These are phyloP conservation scores for Acanthis flammea DNA, from an alignment of 2,797 vertebrate genomes.

Conservation along the genomic window DNA sequence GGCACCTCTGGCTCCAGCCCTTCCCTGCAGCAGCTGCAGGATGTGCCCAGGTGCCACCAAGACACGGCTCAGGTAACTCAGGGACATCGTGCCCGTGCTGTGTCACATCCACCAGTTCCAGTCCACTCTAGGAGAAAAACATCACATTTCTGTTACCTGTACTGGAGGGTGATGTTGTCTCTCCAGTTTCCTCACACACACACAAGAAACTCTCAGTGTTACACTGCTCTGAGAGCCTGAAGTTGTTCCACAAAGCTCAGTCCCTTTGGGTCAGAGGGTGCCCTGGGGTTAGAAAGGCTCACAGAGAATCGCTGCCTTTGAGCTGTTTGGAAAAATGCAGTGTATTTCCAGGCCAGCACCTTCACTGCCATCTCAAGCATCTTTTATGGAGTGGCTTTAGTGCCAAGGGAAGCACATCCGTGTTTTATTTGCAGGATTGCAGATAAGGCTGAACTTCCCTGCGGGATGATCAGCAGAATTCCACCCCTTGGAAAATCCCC, in stretches of 20 bases:
- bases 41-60: background rate
- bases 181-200: background rate
- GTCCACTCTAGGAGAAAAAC: background rate
- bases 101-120: background rate
- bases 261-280: background rate
- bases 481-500: background rate
- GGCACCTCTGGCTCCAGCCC: background rate
- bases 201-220: rapidly evolving
- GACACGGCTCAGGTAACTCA: rapidly evolving
- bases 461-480: background rate
- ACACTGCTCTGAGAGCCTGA: background rate
- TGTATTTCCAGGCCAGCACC: background rate
- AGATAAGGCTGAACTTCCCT: background rate
- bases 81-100: rapidly evolving
- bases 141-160: background rate
- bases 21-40: background rate
- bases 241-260: background rate
- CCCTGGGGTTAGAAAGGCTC: background rate
- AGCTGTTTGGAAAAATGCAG: background rate
- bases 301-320: background rate
- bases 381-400: background rate
- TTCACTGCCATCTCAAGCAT: background rate
- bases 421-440: background rate
- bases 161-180: background rate
- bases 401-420: rapidly evolving